These are phyloP conservation scores for Cebidichthys violaceus DNA, from an alignment of 2,113 vertebrate genomes.

Conservation along the genomic window DNA sequence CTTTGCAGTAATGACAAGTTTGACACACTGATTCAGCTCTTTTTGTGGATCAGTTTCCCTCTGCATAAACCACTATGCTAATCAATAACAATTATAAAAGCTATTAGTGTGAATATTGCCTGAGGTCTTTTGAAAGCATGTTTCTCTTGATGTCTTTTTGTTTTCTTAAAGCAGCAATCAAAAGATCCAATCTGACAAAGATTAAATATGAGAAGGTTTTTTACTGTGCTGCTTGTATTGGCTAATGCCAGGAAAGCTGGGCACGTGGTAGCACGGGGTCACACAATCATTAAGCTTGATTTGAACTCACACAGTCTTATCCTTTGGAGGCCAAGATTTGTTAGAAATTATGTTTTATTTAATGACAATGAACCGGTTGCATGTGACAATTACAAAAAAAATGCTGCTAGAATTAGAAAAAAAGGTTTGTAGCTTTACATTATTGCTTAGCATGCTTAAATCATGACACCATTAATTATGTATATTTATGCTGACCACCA, in stretches of 20 bases:
- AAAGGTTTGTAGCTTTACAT: constrained; percentile 20
- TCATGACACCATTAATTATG: constrained; percentile 52
- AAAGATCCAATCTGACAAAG: constrained; percentile 16
- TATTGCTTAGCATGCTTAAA: constrained; percentile 54
- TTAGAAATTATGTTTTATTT: constrained; percentile 44
- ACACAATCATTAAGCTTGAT: neutral
- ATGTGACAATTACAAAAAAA: constrained; percentile 26
- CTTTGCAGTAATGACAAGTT: constrained; percentile 23
- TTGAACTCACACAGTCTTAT: neutral
- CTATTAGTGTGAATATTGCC: constrained; percentile 37
- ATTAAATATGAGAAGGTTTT: constrained; percentile 34
- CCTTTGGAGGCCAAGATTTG: constrained; percentile 1
- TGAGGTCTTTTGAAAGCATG: constrained; percentile 18
- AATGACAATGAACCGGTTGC: constrained; percentile 26
- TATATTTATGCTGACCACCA: constrained; percentile 54
- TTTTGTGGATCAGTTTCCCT: constrained; percentile 12
- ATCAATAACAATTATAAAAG: constrained; percentile 60
- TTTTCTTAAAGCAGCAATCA: constrained; percentile 11
- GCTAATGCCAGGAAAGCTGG: neutral
- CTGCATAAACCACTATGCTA: constrained; percentile 29
- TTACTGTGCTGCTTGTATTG: neutral
- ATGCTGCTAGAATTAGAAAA: constrained; percentile 28
- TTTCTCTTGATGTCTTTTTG: neutral
- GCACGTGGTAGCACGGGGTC: neutral
- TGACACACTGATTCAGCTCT: constrained; percentile 36